phyloP scores from a whole-genome alignment of 2,888 invertebrate species.

The Eristalinus aeneus region DNA sequence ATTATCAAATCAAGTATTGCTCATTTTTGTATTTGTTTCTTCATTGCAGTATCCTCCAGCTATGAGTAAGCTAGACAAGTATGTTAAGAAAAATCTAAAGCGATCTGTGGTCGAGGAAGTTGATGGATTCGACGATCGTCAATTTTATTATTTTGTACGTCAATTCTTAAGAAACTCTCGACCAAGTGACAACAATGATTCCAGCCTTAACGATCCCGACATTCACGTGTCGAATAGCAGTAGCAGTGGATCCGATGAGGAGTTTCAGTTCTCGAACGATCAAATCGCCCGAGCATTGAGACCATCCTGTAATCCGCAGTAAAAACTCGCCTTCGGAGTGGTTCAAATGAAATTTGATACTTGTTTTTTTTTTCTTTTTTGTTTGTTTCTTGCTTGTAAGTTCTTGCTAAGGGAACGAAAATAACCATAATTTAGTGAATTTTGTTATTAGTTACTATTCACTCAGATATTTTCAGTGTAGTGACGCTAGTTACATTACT shows the following conservation, averaged over 20 bases:
- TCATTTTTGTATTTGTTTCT: background rate
- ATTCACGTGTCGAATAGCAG: constrained; percentile 10
- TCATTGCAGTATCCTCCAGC: constrained; percentile 74
- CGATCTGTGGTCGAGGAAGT: constrained; percentile 70
- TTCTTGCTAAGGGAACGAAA: constrained; percentile 10
- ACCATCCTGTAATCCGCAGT: constrained; percentile 62
- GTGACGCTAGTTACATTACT: background rate
- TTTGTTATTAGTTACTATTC: constrained; percentile 5
- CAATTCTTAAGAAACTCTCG: constrained; percentile 74
- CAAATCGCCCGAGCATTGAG: constrained; percentile 55
- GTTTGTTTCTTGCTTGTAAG: background rate
- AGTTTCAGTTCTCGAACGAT: constrained; percentile 52
- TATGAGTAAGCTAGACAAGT: constrained; percentile 75
- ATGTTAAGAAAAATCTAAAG: constrained; percentile 76
- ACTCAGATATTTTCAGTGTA: background rate
- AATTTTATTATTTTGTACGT: constrained; percentile 77
- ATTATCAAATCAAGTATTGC: background rate
- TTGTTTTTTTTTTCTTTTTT: constrained; percentile 1
- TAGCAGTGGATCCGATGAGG: constrained; percentile 61
- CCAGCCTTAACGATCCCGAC: constrained; percentile 52
- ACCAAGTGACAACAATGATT: constrained; percentile 58
- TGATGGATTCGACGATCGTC: constrained; percentile 74
- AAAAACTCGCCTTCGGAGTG: background rate
- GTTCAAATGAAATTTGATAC: background rate
- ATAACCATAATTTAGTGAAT: constrained; percentile 36